These are phyloP conservation scores for Drosophila incognita DNA, from an alignment of 2,888 invertebrate species.

Conservation along the genomic window DNA sequence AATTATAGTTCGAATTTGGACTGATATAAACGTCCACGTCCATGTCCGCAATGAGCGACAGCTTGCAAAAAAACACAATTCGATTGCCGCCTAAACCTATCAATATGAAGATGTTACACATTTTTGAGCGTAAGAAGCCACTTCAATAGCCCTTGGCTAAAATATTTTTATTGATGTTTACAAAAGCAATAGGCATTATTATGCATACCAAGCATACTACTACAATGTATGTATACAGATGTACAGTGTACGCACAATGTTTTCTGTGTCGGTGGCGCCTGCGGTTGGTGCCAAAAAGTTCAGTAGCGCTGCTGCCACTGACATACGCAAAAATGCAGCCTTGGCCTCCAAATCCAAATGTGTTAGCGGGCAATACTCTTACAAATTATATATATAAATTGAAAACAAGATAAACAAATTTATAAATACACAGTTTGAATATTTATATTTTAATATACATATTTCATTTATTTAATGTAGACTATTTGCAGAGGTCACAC, in stretches of 20 bases:
- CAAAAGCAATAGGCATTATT: conserved; percentile 37
- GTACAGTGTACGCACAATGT: conserved; percentile 4
- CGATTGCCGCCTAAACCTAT: conserved; percentile 32
- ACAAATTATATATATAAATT: conserved; percentile 1
- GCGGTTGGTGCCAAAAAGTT: conserved; percentile 64
- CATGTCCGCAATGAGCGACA: conserved; percentile 66
- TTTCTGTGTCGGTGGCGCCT: conserved; percentile 49
- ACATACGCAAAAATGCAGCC: conserved; percentile 49
- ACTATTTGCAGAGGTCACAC: background rate
- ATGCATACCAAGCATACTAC: conserved; percentile 31
- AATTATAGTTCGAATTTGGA: conserved; percentile 58
- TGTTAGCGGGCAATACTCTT: conserved; percentile 15
- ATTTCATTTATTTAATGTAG: background rate
- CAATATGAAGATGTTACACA: conserved; percentile 39
- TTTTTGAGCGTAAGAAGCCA: conserved; percentile 23
- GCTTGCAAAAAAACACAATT: conserved; percentile 59
- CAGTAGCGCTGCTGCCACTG: conserved; percentile 38
- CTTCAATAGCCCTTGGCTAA: conserved; percentile 2
- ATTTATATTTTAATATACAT: background rate
- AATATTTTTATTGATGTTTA: conserved; percentile 32
- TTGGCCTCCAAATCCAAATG: conserved; percentile 72
- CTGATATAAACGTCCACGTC: conserved; percentile 29
- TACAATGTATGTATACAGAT: background rate
- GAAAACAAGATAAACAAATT: background rate
- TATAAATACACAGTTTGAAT: background rate